phyloP scores from a whole-genome alignment of 2,888 invertebrate species.

The Artemia sinica region DNA sequence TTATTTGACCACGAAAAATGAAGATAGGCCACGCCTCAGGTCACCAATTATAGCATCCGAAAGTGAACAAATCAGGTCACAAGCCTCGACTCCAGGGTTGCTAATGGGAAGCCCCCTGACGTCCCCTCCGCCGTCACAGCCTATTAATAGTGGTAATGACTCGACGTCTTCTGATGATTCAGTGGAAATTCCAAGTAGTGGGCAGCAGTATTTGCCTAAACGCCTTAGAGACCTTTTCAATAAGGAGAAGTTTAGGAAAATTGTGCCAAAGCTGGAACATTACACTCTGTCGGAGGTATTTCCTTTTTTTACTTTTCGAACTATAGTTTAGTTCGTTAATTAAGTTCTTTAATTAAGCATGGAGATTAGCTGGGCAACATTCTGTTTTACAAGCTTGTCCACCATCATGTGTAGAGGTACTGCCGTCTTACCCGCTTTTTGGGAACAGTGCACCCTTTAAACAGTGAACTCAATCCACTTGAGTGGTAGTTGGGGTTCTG shows the following conservation, averaged over 20 bases:
- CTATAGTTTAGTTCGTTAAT: no score
- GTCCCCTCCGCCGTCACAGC: not conserved
- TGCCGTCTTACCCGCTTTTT: no score
- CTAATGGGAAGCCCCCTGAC: not conserved
- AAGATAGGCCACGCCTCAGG: not conserved
- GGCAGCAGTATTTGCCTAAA: not conserved
- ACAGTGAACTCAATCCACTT: no score
- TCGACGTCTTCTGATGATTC: not conserved
- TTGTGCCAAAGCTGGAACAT: not conserved
- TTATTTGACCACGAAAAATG: not conserved
- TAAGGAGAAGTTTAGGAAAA: constrained; percentile 6
- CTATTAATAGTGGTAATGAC: not conserved
- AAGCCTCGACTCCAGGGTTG: not conserved
- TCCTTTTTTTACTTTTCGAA: not conserved
- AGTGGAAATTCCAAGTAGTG: not conserved
- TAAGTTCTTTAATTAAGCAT: no score
- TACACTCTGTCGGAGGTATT: not conserved
- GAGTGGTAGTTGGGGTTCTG: no score
- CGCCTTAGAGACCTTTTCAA: not conserved
- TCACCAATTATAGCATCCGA: not conserved
- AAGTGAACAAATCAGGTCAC: not conserved
- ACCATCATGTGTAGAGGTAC: no score
- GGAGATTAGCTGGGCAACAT: no score
- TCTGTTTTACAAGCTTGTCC: no score
- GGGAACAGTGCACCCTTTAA: no score